Conservation (phyloP, 2,888 invertebrate species). For the Anoplius nigerrimus region DNA sequence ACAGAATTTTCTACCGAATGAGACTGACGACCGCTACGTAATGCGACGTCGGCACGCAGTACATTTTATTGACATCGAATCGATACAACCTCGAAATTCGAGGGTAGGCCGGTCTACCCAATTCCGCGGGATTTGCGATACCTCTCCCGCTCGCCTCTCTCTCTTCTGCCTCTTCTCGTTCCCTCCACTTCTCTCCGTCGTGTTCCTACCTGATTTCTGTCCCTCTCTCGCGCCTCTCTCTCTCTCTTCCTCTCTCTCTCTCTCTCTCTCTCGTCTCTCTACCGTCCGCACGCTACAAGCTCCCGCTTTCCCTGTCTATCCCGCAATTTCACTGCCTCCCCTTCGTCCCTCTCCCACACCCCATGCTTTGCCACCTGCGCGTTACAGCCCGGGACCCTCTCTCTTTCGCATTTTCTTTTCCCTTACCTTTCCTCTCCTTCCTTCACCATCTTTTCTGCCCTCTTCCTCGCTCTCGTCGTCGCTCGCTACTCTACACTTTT, state of each 20-base stretch:
- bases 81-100: not conserved
- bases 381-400: not conserved
- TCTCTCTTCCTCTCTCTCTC: not conserved
- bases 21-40: constrained; percentile 1
- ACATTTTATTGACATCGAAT: constrained; percentile 1
- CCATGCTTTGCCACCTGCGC: too few species aligned
- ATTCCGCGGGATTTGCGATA: constrained; percentile 18
- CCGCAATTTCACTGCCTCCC: not conserved
- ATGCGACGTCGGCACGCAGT: constrained; percentile 1
- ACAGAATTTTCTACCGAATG: too few species aligned
- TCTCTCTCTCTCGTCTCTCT: not conserved
- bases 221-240: not conserved
- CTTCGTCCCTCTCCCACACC: not conserved
- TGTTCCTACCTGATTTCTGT: constrained; percentile 9
- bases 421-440: not conserved
- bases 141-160: constrained; percentile 6
- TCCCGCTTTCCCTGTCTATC: too few species aligned
- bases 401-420: not conserved
- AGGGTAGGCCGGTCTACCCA: not conserved
- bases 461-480: constrained; percentile 19
- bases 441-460: constrained; percentile 24
- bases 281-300: constrained; percentile 16
- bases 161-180: not conserved
- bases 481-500: too few species aligned
- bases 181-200: constrained; percentile 28